Evolutionary conservation across 1,140 invertebrate genomes (phyloP), one percentile per base, ranked within the genome.

Genomic region (Drosophila jambulina): DNA sequence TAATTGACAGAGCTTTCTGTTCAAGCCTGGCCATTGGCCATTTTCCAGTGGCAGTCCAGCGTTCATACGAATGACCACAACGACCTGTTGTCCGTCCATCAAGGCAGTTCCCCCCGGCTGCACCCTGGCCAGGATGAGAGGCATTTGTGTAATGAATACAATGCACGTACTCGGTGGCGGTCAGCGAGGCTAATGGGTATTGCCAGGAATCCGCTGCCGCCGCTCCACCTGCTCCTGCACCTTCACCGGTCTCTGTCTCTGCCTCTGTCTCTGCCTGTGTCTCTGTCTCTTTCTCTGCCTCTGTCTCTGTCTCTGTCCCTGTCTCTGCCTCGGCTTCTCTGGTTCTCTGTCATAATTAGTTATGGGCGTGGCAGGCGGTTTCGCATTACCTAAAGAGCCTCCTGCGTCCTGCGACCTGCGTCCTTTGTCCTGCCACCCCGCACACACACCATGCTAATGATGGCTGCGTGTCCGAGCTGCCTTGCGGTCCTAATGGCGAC

Each of bases 331-430:
- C 34, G 12, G 42, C n/a, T 25, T 7, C 32, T 32, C 29, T 12
- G 13, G 63, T 13, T 42, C 32, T 69, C 48, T 49, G 82, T 58
- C 62, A 76, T 80, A 85, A 83, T 85, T 83, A 83, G 82, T 80
- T 80, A 80, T 69, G 78, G 78, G 63, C 78, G 82, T 77, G 62
- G 40, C 63, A 54, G 69, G 64, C 49, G 67, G 67, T 85, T 59
- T 81, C 63, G 62, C 59, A 85, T 84, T 84, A 69, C 77, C 51
- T 51, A 57, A 77, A 29, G 23, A 65, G 49, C 32, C 12, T 38
- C 15, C 21, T 4, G 27, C 21, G 12, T 17, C n/a, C 29, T n/a
- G 34, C 23, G 13, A 27, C 21, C 27, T 3, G n/a, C 25, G 1
- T 34, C 12, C 32, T 13, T 10, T 10, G 17, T 19, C 17, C 34